These are phyloP conservation scores for Notamacropus eugenii DNA, from an alignment of 2,797 vertebrate species.

Conservation along the genomic window DNA sequence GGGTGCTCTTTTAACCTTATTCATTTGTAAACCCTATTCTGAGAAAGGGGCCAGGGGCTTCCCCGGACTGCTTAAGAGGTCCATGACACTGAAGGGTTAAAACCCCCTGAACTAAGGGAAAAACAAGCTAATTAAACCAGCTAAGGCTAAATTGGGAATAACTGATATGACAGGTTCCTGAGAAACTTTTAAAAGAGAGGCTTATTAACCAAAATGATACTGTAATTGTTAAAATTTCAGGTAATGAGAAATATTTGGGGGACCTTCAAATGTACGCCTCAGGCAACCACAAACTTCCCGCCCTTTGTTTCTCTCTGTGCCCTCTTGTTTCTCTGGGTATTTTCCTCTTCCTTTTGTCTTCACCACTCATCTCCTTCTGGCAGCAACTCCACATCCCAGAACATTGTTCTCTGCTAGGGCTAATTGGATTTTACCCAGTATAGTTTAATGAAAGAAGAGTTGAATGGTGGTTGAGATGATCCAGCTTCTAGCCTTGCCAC, in stretches of 20 bases:
- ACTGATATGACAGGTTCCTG: background rate
- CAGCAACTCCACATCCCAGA: background rate
- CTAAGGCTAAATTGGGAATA: background rate
- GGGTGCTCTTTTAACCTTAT: background rate
- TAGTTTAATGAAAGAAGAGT: background rate
- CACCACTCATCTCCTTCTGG: background rate
- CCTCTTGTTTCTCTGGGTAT: background rate
- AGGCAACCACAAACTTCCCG: background rate
- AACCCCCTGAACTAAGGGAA: background rate
- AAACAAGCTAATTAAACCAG: background rate
- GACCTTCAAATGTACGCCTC: background rate
- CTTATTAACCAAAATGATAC: background rate
- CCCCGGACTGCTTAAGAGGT: background rate
- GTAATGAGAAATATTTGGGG: background rate
- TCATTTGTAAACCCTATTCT: background rate
- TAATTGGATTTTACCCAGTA: background rate
- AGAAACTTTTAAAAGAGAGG: background rate
- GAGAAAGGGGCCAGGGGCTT: background rate
- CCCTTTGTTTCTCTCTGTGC: background rate
- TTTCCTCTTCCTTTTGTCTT: background rate
- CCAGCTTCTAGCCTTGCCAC: background rate
- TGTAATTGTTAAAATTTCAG: background rate
- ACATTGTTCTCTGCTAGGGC: background rate
- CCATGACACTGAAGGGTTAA: background rate
- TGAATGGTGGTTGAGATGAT: background rate